A percentile compares a stretch with the other conserved stretches of the same genome.
Evolutionary conservation across 2,888 invertebrate genomes (phyloP).

Genomic region (Calliscelio sp.): DNA sequence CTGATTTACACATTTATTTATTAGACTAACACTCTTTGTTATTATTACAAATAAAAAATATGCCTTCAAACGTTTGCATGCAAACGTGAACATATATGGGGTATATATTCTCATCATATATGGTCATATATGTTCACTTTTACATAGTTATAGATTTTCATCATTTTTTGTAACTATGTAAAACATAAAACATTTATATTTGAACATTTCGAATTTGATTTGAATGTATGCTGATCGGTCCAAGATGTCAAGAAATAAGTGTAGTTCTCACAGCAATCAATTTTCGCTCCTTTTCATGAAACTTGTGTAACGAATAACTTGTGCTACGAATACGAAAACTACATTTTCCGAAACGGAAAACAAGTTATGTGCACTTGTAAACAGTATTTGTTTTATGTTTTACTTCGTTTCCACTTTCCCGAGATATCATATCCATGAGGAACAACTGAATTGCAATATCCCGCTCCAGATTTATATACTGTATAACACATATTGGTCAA

Average conservation of each 20-base stretch:
- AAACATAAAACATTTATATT: too few species aligned
- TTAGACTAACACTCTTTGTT: too few species aligned
- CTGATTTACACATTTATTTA: too few species aligned
- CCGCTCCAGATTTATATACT: conserved; percentile 32
- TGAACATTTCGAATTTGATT: too few species aligned
- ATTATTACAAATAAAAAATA: too few species aligned
- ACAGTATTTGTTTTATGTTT: conserved; percentile 58
- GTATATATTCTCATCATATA: too few species aligned
- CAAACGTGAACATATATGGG: too few species aligned
- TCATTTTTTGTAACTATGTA: too few species aligned
- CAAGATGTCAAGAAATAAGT: conserved; percentile 23
- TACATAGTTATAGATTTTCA: too few species aligned
- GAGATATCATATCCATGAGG: conserved; percentile 56
- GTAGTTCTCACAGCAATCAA: conserved; percentile 36
- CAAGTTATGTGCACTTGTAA: conserved; percentile 60
- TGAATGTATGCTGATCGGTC: conserved; percentile 22
- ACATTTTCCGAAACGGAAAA: conserved; percentile 44
- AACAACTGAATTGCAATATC: conserved; percentile 67
- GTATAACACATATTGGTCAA: conserved; percentile 68
- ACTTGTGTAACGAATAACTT: neutral
- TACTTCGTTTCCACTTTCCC: conserved; percentile 42
- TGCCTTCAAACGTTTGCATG: too few species aligned
- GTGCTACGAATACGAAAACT: conserved; percentile 38
- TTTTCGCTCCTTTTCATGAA: conserved; percentile 24
- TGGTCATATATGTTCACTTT: too few species aligned